Evolutionary conservation across 2,888 invertebrate species (phyloP), one percentile per base, ranked within the genome.

Genomic region (Zygothrica quintamaculata): DNA sequence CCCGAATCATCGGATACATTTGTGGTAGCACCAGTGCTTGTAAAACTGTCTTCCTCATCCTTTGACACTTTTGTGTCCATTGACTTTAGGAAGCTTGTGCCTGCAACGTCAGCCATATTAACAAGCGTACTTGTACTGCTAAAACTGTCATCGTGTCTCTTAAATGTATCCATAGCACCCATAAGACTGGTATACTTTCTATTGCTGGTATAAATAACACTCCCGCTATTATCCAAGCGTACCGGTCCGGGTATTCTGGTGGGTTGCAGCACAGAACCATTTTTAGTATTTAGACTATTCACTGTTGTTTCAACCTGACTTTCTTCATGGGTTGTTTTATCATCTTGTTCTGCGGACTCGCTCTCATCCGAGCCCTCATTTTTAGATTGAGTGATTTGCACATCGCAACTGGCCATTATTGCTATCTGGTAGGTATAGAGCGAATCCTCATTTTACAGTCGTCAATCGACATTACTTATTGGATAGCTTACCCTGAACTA

Each of bases 321-420:
- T 8, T n/a, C 42, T 26, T 39, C 6, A 9, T 48, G 26, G 22
- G 15, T 18, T 5, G 33, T 13, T 1, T 12, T 4, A 25, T 46
- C 53, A 9, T 8, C 36, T 33, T 44, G 9, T 5, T 33, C 37
- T 7, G 46, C 8, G 18, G 18, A 2, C 18, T 5, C 15, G 8
- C 25, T 33, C 42, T 46, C 18, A n/a, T 61, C 46, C 18, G 44
- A 22, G 18, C 62, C 61, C 12, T 59, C 65, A 22, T 22, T 22
- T 26, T 52, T 60, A 13, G 81, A 52, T n/a, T 37, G 42, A 36
- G 61, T 74, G 33, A 47, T 50, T 46, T 59, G 66, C 46, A 80
- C 47, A 51, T 80, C 65, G 36, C 67, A 66, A 44, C 62, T 80
- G 62, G 81, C 73, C 79, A 86, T 86, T 13, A 9, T 65, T 46